These are phyloP conservation scores for Laspeyria flexula DNA, from an alignment of 2,888 invertebrate species.

Conservation along the genomic window DNA sequence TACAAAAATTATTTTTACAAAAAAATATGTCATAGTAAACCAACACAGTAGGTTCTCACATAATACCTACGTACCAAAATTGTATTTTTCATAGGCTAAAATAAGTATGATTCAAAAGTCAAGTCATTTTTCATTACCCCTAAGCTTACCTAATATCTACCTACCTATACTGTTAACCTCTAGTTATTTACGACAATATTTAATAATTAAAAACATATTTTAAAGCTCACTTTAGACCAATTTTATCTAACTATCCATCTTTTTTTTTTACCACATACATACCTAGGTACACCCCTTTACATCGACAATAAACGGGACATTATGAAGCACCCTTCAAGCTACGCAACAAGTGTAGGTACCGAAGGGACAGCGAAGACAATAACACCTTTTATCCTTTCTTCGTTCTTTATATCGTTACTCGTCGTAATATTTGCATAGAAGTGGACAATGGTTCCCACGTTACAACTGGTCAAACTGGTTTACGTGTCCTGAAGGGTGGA, in stretches of 20 bases:
- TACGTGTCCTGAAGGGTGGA: conserved; percentile 58
- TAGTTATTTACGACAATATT: no score
- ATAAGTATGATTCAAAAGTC: no score
- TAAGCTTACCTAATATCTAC: no score
- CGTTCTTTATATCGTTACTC: conserved; percentile 19
- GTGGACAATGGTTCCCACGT: conserved; percentile 77
- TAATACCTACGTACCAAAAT: no score
- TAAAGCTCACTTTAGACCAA: conserved; percentile 22
- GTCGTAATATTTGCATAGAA: conserved; percentile 42
- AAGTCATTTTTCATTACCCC: no score
- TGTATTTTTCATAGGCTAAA: no score
- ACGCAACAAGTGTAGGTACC: conserved; percentile 42
- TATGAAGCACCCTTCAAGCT: conserved; percentile 14
- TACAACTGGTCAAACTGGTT: conserved; percentile 78
- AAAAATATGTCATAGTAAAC: no score
- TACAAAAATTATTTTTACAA: no score
- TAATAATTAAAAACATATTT: background rate
- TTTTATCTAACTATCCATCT: conserved; percentile 35
- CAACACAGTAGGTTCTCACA: no score
- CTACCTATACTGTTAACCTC: no score
- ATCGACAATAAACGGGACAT: conserved; percentile 15
- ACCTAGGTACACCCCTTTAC: no score
- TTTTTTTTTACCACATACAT: conserved; percentile 7
- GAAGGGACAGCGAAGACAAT: conserved; percentile 42
- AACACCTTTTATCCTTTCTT: conserved; percentile 25